These are phyloP conservation scores for Tupaia tana DNA, from an alignment of 2,113 vertebrate species.

Conservation along the genomic window DNA sequence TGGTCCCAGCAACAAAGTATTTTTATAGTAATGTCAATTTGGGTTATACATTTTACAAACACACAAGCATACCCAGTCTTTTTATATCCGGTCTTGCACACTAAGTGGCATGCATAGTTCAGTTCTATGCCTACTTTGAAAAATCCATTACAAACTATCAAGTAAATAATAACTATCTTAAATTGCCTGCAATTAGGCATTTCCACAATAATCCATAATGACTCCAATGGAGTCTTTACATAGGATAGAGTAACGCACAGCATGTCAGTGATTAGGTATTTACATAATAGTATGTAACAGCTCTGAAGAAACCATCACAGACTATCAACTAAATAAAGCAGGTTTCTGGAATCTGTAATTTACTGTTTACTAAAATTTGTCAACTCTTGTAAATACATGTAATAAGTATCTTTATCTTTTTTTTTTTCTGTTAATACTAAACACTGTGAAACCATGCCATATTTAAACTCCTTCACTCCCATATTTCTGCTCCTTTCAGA, in stretches of 20 bases:
- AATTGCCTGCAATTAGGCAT: slow-evolving; percentile 43
- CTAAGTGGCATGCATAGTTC: background rate
- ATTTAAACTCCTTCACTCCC: background rate
- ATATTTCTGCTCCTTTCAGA: background rate
- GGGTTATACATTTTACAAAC: background rate
- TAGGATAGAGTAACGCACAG: background rate
- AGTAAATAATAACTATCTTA: slow-evolving; percentile 54
- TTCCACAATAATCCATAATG: slow-evolving; percentile 42
- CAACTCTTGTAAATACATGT: background rate
- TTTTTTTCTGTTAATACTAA: background rate
- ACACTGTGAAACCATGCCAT: background rate
- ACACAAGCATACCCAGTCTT: background rate
- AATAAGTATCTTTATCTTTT: background rate
- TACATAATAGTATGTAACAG: background rate
- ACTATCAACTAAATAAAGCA: slow-evolving; percentile 33
- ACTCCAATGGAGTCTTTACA: background rate
- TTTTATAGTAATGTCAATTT: background rate
- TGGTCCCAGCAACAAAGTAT: background rate
- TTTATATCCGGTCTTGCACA: background rate
- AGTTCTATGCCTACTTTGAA: background rate
- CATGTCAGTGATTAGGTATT: slow-evolving; percentile 52
- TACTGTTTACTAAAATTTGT: slow-evolving; percentile 33
- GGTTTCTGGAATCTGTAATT: slow-evolving; percentile 13
- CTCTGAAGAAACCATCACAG: slow-evolving; percentile 10
- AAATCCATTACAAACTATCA: background rate